Conservation (phyloP, 1,140 invertebrate genomes). For the Trachelipus rathkii region DNA sequence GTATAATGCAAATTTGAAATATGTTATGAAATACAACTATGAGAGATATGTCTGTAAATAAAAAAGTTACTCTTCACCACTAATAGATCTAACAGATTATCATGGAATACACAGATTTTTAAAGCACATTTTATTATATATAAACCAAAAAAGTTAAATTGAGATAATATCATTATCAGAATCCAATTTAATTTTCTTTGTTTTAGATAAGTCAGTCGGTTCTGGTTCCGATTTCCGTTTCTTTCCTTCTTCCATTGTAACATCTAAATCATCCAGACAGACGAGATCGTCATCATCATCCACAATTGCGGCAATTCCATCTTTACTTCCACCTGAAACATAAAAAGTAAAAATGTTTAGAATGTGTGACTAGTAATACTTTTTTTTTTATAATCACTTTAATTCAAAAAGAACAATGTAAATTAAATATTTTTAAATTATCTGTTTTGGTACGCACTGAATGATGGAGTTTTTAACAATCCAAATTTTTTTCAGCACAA, state of each 20-base stretch:
- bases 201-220: background rate
- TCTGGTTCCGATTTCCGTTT: background rate
- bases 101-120: too few relatives aligned
- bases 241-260: background rate
- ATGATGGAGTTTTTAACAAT: background rate
- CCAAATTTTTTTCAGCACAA: too few relatives aligned
- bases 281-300: conserved; percentile 27
- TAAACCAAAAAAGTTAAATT: background rate
- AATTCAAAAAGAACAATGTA: background rate
- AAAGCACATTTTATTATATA: background rate
- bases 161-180: background rate
- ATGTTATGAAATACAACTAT: too few relatives aligned
- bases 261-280: conserved; percentile 10
- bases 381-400: background rate
- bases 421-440: background rate
- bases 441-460: background rate
- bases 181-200: background rate
- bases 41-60: too few relatives aligned
- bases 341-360: background rate
- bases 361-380: background rate
- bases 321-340: background rate
- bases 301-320: background rate
- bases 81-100: too few relatives aligned
- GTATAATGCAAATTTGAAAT: too few relatives aligned
- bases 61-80: too few relatives aligned